A percentile compares a stretch with the other conserved stretches of the same genome.
Evolutionary conservation across 2,797 vertebrate genomes (phyloP).

Genomic region (Pyrocephalus nanus): DNA sequence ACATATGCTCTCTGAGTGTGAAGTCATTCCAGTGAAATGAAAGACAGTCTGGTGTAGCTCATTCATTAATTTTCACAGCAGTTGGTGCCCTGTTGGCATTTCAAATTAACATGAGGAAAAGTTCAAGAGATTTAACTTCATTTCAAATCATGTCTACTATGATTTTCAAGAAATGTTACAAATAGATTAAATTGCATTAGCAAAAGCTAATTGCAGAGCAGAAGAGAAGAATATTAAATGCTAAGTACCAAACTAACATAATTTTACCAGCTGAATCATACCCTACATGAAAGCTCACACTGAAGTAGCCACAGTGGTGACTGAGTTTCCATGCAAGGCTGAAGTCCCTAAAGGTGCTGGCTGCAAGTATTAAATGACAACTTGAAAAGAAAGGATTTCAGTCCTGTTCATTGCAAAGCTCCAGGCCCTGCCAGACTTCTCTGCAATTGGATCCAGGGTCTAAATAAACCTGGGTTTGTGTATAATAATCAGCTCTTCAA

Average conservation of each 20-base stretch:
- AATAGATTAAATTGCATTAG: slow-evolving; percentile 71
- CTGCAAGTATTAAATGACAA: neutral
- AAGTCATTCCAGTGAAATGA: slow-evolving; percentile 69
- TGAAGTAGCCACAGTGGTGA: neutral
- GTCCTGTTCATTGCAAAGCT: neutral
- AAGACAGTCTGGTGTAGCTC: slow-evolving; percentile 67
- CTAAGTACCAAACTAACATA: slow-evolving; percentile 22
- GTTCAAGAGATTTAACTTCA: slow-evolving; percentile 71
- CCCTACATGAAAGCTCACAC: neutral
- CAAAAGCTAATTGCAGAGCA: slow-evolving; percentile 67
- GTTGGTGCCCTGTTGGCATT: slow-evolving; percentile 76
- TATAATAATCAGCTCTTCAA: neutral
- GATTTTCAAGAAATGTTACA: slow-evolving; percentile 69
- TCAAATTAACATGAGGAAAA: slow-evolving; percentile 74
- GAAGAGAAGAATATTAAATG: slow-evolving; percentile 66
- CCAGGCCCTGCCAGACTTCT: neutral
- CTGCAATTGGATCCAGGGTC: neutral
- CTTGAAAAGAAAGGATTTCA: neutral
- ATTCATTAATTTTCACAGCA: slow-evolving; percentile 81
- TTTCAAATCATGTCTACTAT: slow-evolving; percentile 67
- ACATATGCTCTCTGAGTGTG: slow-evolving; percentile 57
- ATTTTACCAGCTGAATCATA: slow-evolving; percentile 52
- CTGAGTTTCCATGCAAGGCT: neutral
- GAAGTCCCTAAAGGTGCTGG: neutral
- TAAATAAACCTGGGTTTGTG: neutral